Conservation (phyloP, 2,113 vertebrate species). For the Nematolebias whitei region DNA sequence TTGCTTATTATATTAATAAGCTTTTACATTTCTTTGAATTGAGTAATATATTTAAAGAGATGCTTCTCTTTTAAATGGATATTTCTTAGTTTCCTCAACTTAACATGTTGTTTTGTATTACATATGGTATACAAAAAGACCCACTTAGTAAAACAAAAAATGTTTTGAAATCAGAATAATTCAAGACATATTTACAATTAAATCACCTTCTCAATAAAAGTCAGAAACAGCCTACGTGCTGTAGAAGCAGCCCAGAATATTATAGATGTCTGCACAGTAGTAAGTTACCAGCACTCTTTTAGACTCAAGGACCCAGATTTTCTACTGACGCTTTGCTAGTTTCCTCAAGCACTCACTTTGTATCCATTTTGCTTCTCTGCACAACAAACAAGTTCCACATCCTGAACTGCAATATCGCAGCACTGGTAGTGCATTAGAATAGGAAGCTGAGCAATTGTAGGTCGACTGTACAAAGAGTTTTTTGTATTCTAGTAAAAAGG, state of each 20-base stretch:
- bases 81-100: too few relatives aligned
- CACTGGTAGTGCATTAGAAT: slow-evolving; percentile 9
- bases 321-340: slow-evolving; percentile 9
- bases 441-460: slow-evolving; percentile 2
- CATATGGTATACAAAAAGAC: background rate
- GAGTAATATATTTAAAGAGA: too few relatives aligned
- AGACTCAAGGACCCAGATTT: slow-evolving; percentile 31
- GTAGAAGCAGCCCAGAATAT: background rate
- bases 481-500: slow-evolving; percentile 15
- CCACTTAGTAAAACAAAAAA: background rate
- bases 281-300: slow-evolving; percentile 7
- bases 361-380: slow-evolving; percentile 19
- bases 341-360: slow-evolving; percentile 30
- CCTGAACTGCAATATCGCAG: background rate
- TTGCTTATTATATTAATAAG: too few relatives aligned
- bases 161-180: background rate
- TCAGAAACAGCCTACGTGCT: background rate
- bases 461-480: slow-evolving; percentile 12
- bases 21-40: too few relatives aligned
- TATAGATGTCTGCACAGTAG: background rate
- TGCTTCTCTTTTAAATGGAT: too few relatives aligned
- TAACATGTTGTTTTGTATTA: background rate
- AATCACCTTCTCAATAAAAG: background rate
- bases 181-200: background rate
- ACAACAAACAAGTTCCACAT: slow-evolving; percentile 1